Conservation (phyloP, 2,797 vertebrate genomes). For the Microctenopoma lineatum region DNA sequence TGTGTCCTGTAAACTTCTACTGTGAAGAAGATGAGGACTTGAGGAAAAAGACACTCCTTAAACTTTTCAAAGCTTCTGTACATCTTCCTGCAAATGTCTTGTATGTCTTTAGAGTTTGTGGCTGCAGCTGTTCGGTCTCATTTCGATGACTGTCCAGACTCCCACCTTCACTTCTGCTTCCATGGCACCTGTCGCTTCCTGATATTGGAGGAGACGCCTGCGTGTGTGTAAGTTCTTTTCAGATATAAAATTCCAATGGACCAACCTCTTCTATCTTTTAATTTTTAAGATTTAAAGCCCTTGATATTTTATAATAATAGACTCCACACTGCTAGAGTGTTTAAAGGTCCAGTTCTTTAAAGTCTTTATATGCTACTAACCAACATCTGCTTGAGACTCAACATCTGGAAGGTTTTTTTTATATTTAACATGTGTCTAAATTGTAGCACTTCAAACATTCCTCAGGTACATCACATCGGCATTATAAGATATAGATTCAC, state of each 20-base stretch:
- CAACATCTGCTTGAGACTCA: too few relatives aligned
- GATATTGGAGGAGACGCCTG: slow-evolving; percentile 90
- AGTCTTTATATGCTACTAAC: too few relatives aligned
- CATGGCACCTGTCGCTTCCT: slow-evolving; percentile 95
- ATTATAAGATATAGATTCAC: neutral
- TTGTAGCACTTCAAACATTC: too few relatives aligned
- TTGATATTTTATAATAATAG: neutral
- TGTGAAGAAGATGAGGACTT: neutral
- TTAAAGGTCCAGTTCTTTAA: neutral
- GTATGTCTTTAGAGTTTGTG: slow-evolving; percentile 82
- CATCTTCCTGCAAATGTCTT: slow-evolving; percentile 1
- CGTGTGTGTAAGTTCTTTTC: slow-evolving; percentile 91
- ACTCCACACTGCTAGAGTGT: neutral
- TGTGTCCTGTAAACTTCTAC: neutral
- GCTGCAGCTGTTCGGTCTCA: slow-evolving; percentile 91
- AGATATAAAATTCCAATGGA: neutral
- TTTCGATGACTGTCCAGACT: slow-evolving; percentile 92
- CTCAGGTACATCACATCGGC: neutral
- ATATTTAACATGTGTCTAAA: too few relatives aligned
- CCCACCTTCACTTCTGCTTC: slow-evolving; percentile 93
- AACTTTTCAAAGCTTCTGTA: neutral
- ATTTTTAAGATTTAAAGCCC: neutral
- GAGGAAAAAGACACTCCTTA: too few relatives aligned
- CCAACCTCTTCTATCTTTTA: neutral
- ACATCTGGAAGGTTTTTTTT: too few relatives aligned